Conservation (phyloP, 2,888 invertebrate genomes). For the Sarcophaga caerulescens region DNA sequence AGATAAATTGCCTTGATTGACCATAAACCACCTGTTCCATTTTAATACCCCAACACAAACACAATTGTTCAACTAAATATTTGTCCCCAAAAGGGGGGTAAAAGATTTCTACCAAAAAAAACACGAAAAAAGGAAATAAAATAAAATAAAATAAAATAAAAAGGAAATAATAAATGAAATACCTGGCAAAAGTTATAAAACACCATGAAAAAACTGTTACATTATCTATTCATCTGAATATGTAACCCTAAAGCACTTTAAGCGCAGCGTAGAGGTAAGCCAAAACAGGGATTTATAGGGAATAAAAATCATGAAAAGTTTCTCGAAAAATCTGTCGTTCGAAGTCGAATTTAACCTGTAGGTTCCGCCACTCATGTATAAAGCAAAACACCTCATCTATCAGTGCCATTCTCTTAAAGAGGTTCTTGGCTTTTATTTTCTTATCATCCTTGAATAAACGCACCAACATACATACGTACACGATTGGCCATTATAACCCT, state of each 20-base stretch:
- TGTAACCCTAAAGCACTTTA: background rate
- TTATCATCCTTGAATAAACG: too few relatives aligned
- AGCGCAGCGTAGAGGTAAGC: background rate
- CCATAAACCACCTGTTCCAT: conserved; percentile 68
- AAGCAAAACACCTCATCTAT: too few relatives aligned
- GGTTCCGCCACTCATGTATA: too few relatives aligned
- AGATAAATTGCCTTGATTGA: conserved; percentile 68
- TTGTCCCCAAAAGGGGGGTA: conserved; percentile 15
- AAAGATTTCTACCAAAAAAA: conserved; percentile 26
- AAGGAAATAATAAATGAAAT: conserved; percentile 3
- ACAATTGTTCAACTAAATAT: background rate
- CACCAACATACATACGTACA: too few relatives aligned
- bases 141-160: background rate
- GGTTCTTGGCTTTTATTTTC: too few relatives aligned
- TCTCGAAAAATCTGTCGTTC: background rate
- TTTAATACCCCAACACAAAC: background rate
- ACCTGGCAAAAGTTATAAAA: conserved; percentile 53
- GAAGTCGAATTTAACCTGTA: too few relatives aligned
- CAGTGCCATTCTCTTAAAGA: too few relatives aligned
- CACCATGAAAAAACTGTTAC: conserved; percentile 42
- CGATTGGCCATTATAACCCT: too few relatives aligned
- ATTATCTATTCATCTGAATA: conserved; percentile 34
- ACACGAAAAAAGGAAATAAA: background rate
- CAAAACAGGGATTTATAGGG: background rate
- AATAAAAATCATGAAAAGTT: background rate